Conservation (phyloP, 2,888 invertebrate genomes). For the Euphydryas editha region DNA sequence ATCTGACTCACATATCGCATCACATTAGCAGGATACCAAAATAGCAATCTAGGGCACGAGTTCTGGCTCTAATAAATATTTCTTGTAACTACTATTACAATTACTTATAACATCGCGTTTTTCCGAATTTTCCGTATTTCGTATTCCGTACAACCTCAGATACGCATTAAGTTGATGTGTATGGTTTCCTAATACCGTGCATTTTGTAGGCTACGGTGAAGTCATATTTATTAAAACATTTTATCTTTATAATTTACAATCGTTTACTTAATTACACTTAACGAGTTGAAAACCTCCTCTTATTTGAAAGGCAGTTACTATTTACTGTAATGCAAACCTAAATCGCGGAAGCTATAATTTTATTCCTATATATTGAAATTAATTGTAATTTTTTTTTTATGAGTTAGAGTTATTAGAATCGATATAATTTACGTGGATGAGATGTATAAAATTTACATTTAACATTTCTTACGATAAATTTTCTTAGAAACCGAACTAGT, state of each 20-base stretch:
- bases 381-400: background rate
- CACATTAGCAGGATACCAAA: conserved; percentile 48
- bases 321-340: no score
- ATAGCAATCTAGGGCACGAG: conserved; percentile 55
- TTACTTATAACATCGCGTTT: conserved; percentile 9
- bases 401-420: background rate
- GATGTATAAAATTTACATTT: background rate
- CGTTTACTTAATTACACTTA: background rate
- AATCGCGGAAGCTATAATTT: no score
- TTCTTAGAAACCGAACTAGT: conserved; percentile 10
- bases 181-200: conserved; percentile 18
- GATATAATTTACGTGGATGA: background rate
- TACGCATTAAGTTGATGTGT: background rate
- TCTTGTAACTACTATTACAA: conserved; percentile 16
- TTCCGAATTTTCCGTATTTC: background rate
- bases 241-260: background rate
- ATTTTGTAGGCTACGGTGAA: conserved; percentile 16
- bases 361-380: background rate
- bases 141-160: background rate
- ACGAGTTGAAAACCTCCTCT: background rate
- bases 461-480: background rate
- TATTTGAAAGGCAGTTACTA: no score
- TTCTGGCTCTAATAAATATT: conserved; percentile 43
- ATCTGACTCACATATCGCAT: conserved; percentile 46
- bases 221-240: background rate